Evolutionary conservation across 1,140 invertebrate genomes (phyloP).

Genomic region (Calycopis cecrops): DNA sequence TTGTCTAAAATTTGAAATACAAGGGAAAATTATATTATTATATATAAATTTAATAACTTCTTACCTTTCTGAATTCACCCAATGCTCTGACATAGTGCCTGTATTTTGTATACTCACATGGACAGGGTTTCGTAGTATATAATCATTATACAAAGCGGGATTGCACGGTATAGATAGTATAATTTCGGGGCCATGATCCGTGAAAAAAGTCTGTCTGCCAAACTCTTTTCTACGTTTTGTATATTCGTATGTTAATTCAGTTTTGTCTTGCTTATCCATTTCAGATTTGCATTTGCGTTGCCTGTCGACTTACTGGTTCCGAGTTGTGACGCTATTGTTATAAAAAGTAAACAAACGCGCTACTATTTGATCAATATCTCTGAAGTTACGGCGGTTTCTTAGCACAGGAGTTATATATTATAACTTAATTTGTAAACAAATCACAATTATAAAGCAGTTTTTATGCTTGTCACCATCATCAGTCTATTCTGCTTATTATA

Average conservation of each 20-base stretch:
- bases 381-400: too few relatives aligned
- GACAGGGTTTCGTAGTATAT: constrained; percentile 83
- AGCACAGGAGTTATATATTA: too few relatives aligned
- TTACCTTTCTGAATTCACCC: constrained; percentile 78
- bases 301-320: neutral
- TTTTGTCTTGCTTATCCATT: constrained; percentile 57
- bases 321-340: too few relatives aligned
- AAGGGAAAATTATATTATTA: neutral
- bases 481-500: too few relatives aligned
- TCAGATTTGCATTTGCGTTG: neutral
- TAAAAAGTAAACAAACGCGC: too few relatives aligned
- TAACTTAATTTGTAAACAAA: too few relatives aligned
- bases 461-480: too few relatives aligned
- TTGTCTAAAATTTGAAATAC: too few relatives aligned
- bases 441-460: too few relatives aligned
- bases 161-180: constrained; percentile 85
- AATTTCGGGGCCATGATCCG: constrained; percentile 83
- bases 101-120: constrained; percentile 79
- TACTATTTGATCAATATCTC: too few relatives aligned
- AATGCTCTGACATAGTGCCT: constrained; percentile 78
- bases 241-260: constrained; percentile 77
- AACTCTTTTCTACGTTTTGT: constrained; percentile 82
- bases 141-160: constrained; percentile 79
- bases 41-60: neutral
- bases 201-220: constrained; percentile 82